phyloP scores from a whole-genome alignment of 2,888 invertebrate genomes.

The Diplolepis rosae region DNA sequence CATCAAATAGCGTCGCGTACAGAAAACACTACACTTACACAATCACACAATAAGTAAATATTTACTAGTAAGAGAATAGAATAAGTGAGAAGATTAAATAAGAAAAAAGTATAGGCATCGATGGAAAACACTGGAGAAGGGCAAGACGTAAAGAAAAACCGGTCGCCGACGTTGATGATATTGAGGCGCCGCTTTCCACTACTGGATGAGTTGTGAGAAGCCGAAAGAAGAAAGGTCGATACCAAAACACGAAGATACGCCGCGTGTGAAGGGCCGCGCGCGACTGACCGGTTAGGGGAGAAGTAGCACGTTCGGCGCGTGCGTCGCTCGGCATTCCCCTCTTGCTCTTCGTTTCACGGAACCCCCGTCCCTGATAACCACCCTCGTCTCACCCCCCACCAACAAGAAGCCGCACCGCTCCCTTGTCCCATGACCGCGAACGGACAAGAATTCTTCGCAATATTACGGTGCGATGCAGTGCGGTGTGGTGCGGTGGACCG shows the following conservation, averaged over 20 bases:
- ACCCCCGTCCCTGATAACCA: constrained; percentile 31
- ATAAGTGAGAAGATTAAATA: neutral
- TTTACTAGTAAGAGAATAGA: too few species aligned
- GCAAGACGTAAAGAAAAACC: neutral
- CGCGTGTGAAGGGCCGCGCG: constrained; percentile 61
- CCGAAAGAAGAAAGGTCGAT: neutral
- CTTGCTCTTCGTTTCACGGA: constrained; percentile 35
- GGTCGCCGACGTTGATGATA: constrained; percentile 14
- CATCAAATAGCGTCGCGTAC: neutral
- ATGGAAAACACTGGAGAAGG: neutral
- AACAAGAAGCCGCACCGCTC: neutral
- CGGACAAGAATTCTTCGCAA: neutral
- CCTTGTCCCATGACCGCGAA: constrained; percentile 11
- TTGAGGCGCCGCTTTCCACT: neutral
- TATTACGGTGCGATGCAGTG: neutral
- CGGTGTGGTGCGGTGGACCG: too few species aligned
- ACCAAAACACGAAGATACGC: constrained; percentile 42
- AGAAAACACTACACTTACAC: neutral
- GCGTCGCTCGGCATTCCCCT: constrained; percentile 34
- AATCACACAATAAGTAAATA: neutral
- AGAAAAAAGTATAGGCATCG: too few species aligned
- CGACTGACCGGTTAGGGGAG: constrained; percentile 56
- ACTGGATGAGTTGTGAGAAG: neutral
- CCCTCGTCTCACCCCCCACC: constrained; percentile 4
- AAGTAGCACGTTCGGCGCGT: constrained; percentile 27